Percentiles rank a stretch among this genome's conserved stretches.
Conservation (phyloP, 2,797 vertebrate genomes). For the Anguilla pacifica region DNA sequence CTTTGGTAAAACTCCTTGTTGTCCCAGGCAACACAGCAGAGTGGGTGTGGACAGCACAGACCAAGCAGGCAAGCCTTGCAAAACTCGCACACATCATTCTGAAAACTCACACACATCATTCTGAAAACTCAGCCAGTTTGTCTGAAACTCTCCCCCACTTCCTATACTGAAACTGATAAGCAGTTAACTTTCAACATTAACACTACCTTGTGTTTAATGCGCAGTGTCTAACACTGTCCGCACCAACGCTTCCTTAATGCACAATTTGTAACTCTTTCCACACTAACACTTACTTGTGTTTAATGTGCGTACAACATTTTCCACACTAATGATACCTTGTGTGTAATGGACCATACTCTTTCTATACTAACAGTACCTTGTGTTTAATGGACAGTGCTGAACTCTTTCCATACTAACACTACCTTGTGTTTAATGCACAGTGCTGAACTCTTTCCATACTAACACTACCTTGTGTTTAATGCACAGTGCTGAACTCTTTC, state of each 20-base stretch:
- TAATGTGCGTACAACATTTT: no score
- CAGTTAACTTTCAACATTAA: neutral
- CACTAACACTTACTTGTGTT: neutral
- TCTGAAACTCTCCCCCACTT: neutral
- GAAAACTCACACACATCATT: neutral
- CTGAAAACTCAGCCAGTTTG: neutral
- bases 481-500: neutral
- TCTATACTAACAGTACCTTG: no score
- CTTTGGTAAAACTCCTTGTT: neutral
- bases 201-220: neutral
- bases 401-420: no score
- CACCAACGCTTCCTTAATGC: neutral
- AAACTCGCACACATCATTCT: neutral
- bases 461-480: neutral
- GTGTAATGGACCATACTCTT: no score
- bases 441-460: neutral
- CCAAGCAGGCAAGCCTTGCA: neutral
- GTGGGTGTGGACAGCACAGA: neutral
- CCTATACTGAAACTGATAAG: neutral
- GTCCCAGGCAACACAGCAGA: neutral
- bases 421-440: no score
- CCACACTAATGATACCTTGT: no score
- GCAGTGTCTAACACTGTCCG: neutral
- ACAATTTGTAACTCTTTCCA: neutral
- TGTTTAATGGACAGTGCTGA: no score